Percentiles rank a stretch among this genome's conserved stretches.
Evolutionary conservation across 2,113 vertebrate species (phyloP).

Genomic region (Catharus fuscescens): DNA sequence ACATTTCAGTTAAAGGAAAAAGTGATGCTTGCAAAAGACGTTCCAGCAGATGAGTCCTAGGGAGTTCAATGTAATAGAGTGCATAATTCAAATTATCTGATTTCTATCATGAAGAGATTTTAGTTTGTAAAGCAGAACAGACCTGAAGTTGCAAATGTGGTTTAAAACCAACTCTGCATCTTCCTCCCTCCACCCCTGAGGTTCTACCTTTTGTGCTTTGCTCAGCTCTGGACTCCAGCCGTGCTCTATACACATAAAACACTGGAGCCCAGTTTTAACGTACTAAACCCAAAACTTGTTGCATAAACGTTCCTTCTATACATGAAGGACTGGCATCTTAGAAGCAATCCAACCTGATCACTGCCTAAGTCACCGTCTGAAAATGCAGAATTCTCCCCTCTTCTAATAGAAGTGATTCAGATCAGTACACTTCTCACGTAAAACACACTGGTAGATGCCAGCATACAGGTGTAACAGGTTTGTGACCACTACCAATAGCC

Average conservation of each 20-base stretch:
- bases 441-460: background rate
- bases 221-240: background rate
- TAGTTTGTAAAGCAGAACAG: background rate
- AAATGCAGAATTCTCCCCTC: background rate
- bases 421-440: background rate
- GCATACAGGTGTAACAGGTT: background rate
- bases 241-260: background rate
- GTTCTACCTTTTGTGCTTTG: background rate
- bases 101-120: background rate
- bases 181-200: background rate
- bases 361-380: background rate
- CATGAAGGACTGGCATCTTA: background rate
- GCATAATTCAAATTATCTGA: background rate
- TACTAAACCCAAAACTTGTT: background rate
- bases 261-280: background rate
- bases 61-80: background rate
- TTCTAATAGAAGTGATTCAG: background rate
- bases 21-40: background rate
- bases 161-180: background rate
- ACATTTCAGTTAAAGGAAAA: background rate
- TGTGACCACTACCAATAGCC: background rate
- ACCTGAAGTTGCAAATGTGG: background rate
- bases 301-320: background rate
- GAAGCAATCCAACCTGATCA: background rate
- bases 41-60: background rate